Percentiles rank a stretch among this genome's conserved stretches.
phyloP scores from a whole-genome alignment of 2,888 invertebrate genomes.

The Pheosia tremula region DNA sequence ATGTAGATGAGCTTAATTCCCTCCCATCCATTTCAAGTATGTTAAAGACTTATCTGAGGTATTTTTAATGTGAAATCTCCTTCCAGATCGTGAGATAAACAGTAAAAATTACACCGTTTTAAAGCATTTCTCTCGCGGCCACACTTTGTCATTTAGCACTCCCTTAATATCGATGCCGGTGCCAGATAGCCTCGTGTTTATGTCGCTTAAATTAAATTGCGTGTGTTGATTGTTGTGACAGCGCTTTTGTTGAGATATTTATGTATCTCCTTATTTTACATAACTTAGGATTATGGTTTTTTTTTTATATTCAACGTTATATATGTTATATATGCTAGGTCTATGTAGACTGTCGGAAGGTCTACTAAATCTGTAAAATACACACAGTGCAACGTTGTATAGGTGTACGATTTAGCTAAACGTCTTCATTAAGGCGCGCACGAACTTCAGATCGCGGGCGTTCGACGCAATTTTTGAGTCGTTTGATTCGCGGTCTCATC shows the following conservation, averaged over 20 bases:
- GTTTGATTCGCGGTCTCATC: slow-evolving; percentile 56
- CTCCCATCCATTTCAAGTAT: slow-evolving; percentile 49
- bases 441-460: slow-evolving; percentile 70
- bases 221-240: slow-evolving; percentile 77
- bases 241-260: slow-evolving; percentile 68
- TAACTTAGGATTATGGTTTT: slow-evolving; percentile 35
- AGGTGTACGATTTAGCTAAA: slow-evolving; percentile 73
- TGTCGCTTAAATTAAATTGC: slow-evolving; percentile 81
- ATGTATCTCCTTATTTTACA: slow-evolving; percentile 56
- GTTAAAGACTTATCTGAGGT: slow-evolving; percentile 63
- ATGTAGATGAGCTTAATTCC: slow-evolving; percentile 63
- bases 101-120: slow-evolving; percentile 74
- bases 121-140: slow-evolving; percentile 72
- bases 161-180: slow-evolving; percentile 79
- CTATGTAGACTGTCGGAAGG: not conserved
- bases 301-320: slow-evolving; percentile 13
- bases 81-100: slow-evolving; percentile 69
- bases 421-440: slow-evolving; percentile 78
- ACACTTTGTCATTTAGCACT: slow-evolving; percentile 81
- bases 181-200: slow-evolving; percentile 78
- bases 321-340: slow-evolving; percentile 1
- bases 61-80: slow-evolving; percentile 69
- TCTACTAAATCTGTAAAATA: slow-evolving; percentile 71
- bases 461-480: slow-evolving; percentile 72
- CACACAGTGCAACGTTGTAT: slow-evolving; percentile 63